Evolutionary conservation across 1,140 invertebrate genomes (phyloP).

Genomic region (Bombus impatiens): DNA sequence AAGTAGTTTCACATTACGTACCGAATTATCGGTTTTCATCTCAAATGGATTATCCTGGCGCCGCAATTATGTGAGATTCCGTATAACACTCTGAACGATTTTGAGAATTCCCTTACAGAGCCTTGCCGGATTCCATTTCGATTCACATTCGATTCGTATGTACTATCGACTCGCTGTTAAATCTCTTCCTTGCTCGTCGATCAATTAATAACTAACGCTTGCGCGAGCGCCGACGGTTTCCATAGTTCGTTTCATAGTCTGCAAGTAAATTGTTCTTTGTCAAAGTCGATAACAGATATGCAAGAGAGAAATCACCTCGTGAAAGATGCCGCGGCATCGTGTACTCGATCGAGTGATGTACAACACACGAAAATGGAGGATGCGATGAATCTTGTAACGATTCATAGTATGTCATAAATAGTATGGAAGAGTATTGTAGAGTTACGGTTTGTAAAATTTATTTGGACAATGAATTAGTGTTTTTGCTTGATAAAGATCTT

Average conservation of each 20-base stretch:
- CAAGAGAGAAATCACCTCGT: neutral
- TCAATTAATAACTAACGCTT: constrained; percentile 26
- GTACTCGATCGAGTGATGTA: neutral
- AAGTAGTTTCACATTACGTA: constrained; percentile 48
- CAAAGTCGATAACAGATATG: neutral
- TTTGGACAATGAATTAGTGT: neutral
- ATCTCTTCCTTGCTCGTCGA: neutral
- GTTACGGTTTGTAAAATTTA: neutral
- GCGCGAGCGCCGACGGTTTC: neutral
- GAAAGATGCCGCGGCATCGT: neutral
- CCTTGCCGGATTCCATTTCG: neutral
- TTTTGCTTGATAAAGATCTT: neutral
- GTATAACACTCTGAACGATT: constrained; percentile 4
- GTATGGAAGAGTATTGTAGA: neutral
- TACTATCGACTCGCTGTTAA: neutral
- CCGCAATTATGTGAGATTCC: constrained; percentile 47
- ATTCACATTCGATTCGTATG: neutral
- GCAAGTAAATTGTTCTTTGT: neutral
- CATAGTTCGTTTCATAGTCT: neutral
- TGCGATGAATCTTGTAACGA: neutral
- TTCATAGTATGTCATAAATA: constrained; percentile 1
- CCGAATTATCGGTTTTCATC: constrained; percentile 55
- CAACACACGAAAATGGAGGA: neutral
- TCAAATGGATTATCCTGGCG: constrained; percentile 44
- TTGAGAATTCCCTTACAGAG: constrained; percentile 43